These are phyloP conservation scores for Morpho helenor DNA, from an alignment of 2,888 invertebrate species.

Conservation along the genomic window DNA sequence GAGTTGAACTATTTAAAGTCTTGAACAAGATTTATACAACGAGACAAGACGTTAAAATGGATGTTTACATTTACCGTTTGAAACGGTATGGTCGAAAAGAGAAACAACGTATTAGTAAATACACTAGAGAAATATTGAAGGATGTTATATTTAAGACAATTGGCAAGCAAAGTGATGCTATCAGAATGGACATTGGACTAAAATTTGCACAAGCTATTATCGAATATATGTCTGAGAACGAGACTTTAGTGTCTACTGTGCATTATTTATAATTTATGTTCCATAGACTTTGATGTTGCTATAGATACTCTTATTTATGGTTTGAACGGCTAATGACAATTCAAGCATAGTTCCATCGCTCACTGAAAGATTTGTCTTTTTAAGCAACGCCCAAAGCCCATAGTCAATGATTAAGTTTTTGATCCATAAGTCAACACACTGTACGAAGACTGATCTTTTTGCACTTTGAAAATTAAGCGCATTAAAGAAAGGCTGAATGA, in stretches of 20 bases:
- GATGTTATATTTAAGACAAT: constrained; percentile 40
- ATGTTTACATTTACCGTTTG: constrained; percentile 48
- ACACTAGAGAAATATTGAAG: constrained; percentile 42
- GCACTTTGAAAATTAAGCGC: too few species aligned
- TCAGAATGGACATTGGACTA: constrained; percentile 35
- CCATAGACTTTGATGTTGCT: too few species aligned
- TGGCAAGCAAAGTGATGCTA: constrained; percentile 31
- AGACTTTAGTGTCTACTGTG: not conserved
- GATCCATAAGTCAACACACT: too few species aligned
- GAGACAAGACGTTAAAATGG: constrained; percentile 40
- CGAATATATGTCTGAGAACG: constrained; percentile 34
- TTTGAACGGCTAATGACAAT: too few species aligned
- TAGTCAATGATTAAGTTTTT: too few species aligned
- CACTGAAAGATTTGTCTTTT: too few species aligned
- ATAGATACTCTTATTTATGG: too few species aligned
- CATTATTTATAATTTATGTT: too few species aligned
- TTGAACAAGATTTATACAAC: constrained; percentile 45
- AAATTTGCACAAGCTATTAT: constrained; percentile 45
- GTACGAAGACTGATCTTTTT: too few species aligned
- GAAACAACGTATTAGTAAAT: constrained; percentile 34
- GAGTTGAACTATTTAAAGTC: constrained; percentile 40
- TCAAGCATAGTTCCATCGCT: too few species aligned
- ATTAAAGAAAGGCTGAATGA: too few species aligned
- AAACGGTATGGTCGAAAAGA: constrained; percentile 39
- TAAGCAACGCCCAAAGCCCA: too few species aligned